Base-by-base conservation (phyloP, 1,140 invertebrate genomes). In the Brachionus koreanus region DNA sequence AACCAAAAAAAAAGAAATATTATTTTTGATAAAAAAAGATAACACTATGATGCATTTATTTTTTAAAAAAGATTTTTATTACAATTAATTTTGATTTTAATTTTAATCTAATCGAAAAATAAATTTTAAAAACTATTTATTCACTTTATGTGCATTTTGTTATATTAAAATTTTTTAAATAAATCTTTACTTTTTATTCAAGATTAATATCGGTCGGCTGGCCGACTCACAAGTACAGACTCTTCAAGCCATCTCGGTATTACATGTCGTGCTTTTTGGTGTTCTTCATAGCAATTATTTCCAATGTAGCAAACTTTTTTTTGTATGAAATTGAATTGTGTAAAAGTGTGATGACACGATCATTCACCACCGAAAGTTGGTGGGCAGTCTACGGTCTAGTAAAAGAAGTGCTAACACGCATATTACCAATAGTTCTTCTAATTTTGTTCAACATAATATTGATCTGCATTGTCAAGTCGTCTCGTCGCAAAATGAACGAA, bases 171-270 rank as follows among this genome's bases (percentile, higher is more conserved):
- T n/a, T n/a, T n/a, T n/a, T n/a, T n/a, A n/a, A n/a, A n/a, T n/a
- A n/a, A n/a, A n/a, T n/a, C n/a, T n/a, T n/a, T n/a, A n/a, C n/a
- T n/a, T n/a, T n/a, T n/a, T n/a, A n/a, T n/a, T n/a, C n/a, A 69
- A 69, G 65, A 12, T 43, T 79, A 23, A 79, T 79, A 61, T 79
- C 76, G 19, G 76, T 79, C 33, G 76, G 76, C 7, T 79, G 76
- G 76, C 76, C 76, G 3, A 79, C 52, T 9, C 76, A 79, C 5
- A 79, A 79, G 39, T 61, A 79, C 33, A 79, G n/a, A 9, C 49
- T 79, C 4, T 79, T 79, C 49, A 79, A 79, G n/a, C 76, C 76
- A 61, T 79, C 76, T 16, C 46, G 76, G 1, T 79, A 79, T 10
- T 79, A 79, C 13, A 3, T 79, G 49, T 79, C 76, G n/a, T 79